phyloP scores from a whole-genome alignment of 2,797 vertebrate species.

The Tauraco hartlaubi region DNA sequence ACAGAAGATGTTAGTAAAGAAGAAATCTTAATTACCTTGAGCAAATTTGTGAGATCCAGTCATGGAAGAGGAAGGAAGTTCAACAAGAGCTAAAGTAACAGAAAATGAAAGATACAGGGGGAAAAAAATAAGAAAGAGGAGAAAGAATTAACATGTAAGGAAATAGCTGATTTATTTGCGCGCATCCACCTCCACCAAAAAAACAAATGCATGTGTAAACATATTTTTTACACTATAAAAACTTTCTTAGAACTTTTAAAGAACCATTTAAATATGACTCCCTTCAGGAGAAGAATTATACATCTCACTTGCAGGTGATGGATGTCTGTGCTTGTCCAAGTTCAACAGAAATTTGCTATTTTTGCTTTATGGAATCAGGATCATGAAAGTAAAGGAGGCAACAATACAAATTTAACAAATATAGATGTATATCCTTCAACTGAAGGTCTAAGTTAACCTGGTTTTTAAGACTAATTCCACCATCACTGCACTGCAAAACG shows the following conservation, averaged over 20 bases:
- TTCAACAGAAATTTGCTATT: background rate
- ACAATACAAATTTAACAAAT: background rate
- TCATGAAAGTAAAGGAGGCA: background rate
- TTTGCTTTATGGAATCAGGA: background rate
- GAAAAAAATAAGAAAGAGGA: background rate
- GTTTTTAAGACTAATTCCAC: background rate
- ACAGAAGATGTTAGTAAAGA: background rate
- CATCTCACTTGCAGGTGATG: background rate
- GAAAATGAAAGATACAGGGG: background rate
- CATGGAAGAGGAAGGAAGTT: conserved; percentile 74
- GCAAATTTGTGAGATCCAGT: conserved; percentile 61
- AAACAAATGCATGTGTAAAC: background rate
- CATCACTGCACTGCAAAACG: background rate
- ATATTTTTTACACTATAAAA: background rate
- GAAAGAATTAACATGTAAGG: conserved; percentile 27
- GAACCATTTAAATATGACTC: background rate
- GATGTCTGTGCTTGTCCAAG: background rate
- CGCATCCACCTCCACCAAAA: background rate
- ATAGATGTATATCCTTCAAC: background rate
- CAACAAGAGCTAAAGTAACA: conserved; percentile 66
- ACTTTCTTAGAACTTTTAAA: background rate
- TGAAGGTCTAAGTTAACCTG: background rate
- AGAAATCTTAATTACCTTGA: conserved; percentile 60
- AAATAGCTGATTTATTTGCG: background rate
- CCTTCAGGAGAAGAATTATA: background rate